Evolutionary conservation across 2,113 vertebrate species (phyloP).

Genomic region (Engraulis encrasicolus): DNA sequence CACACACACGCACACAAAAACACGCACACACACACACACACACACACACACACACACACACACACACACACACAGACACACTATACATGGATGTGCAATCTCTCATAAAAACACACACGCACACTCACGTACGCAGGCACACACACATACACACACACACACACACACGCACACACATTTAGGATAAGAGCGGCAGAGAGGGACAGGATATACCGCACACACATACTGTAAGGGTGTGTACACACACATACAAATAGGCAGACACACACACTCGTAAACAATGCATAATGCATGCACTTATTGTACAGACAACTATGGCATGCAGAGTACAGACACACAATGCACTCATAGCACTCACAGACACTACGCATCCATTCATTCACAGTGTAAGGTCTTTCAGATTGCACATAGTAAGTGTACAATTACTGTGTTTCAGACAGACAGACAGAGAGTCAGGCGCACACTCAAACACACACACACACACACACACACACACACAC

Average conservation of each 20-base stretch:
- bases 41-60: too few species aligned
- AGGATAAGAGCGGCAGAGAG: background rate
- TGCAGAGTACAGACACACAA: constrained; percentile 15
- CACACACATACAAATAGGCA: background rate
- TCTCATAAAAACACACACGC: too few species aligned
- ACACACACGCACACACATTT: background rate
- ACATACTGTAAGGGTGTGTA: background rate
- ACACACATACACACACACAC: too few species aligned
- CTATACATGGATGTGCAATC: too few species aligned
- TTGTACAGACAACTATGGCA: too few species aligned
- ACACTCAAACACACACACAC: background rate
- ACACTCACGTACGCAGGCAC: too few species aligned
- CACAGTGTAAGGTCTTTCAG: background rate
- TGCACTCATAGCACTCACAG: constrained; percentile 1
- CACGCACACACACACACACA: too few species aligned
- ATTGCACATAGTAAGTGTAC: background rate
- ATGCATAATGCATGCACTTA: too few species aligned
- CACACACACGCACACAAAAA: too few species aligned
- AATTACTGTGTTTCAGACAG: background rate
- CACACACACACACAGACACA: too few species aligned
- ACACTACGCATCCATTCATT: background rate
- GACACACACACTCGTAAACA: background rate
- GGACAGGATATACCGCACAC: background rate
- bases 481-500: background rate
- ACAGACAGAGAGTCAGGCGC: too few species aligned